Evolutionary conservation across 2,113 vertebrate genomes (phyloP), one percentile per base, ranked within the genome.

Genomic region (Siniperca chuatsi): DNA sequence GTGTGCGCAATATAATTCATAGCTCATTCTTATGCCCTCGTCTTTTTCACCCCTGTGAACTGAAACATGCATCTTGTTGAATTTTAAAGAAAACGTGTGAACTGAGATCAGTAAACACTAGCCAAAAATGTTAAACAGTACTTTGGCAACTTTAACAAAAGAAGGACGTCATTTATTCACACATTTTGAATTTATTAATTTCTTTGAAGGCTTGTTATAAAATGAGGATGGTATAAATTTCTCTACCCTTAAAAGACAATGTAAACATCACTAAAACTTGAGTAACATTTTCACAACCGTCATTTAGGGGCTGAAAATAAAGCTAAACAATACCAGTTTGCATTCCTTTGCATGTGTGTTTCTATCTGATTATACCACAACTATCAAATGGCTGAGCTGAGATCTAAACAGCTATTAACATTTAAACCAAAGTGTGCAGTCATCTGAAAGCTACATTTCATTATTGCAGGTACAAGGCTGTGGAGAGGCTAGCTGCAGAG

Each of bases 401-500:
- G 33, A 50, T 29, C 58, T 44, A 37, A 68, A 44, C 46, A 44
- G 50, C 16, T 33, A 9, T 58, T 35, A 7, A 79, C 33, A 48
- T 13, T 21, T 7, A 46, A 71, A 70, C 23, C n/a, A 16, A 8
- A 62, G 60, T 25, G 37, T 37, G 23, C 75, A 33, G 57, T 66
- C 18, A 29, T 71, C 48, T 74, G 8, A 76, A 58, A 37, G 66
- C 48, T 61, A 16, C 1, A 15, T 55, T 72, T 10, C 48, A 8
- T 46, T 1, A 4, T 90, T 96, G 93, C 95, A 99, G 98, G 97
- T 98, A 98, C 95, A 98, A 97, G 95, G 96, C 97, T 83, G 96
- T 97, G 93, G 98, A 99, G 93, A 96, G 96, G 81, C 89, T 97
- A 73, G 97, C 98, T 88, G 96, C 96, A 0, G 97, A 98, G 92